Evolutionary conservation across 2,888 invertebrate species (phyloP).

Genomic region (Proisotoma minuta): DNA sequence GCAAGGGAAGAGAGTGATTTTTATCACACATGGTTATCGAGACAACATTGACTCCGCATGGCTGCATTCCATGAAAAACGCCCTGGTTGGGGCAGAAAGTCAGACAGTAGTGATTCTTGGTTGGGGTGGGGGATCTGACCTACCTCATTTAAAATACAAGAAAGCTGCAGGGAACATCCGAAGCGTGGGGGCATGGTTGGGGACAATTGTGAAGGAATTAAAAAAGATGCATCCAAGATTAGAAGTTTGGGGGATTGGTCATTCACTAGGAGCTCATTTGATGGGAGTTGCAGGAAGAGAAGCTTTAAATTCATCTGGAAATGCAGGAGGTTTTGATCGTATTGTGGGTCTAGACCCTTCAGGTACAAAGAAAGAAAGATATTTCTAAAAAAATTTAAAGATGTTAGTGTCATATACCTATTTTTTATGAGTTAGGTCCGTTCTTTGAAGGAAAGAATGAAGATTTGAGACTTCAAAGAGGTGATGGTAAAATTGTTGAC

Average conservation of each 20-base stretch:
- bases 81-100: constrained; percentile 21
- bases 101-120: constrained; percentile 21
- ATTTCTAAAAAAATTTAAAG: constrained; percentile 29
- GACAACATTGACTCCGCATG: constrained; percentile 29
- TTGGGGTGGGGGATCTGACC: constrained; percentile 31
- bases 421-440: too few species aligned
- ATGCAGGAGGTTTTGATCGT: constrained; percentile 20
- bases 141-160: constrained; percentile 22
- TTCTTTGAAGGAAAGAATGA: constrained; percentile 25
- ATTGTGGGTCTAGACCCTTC: constrained; percentile 25
- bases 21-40: constrained; percentile 32
- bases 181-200: constrained; percentile 30
- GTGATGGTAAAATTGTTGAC: constrained; percentile 32
- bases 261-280: constrained; percentile 33
- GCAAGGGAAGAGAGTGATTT: constrained; percentile 20
- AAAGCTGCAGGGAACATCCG: constrained; percentile 35
- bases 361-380: too few species aligned
- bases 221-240: constrained; percentile 21
- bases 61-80: constrained; percentile 32
- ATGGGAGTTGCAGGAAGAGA: constrained; percentile 29
- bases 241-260: constrained; percentile 32
- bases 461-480: constrained; percentile 18
- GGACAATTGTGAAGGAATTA: constrained; percentile 25
- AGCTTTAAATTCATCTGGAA: too few species aligned
- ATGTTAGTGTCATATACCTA: too few species aligned